These are phyloP conservation scores for Myxocyprinus asiaticus DNA, from an alignment of 2,113 vertebrate genomes.

Conservation along the genomic window DNA sequence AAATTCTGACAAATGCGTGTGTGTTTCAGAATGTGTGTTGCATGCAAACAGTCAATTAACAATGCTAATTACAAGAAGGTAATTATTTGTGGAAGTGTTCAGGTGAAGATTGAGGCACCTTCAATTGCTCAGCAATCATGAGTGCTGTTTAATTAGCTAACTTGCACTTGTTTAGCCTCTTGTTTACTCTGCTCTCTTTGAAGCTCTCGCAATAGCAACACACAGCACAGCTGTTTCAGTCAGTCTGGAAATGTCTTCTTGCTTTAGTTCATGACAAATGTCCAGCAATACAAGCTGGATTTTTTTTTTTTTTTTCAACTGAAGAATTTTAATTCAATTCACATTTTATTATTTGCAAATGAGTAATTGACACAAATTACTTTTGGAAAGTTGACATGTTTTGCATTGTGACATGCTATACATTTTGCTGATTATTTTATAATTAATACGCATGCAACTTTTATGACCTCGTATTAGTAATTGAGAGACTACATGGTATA, in stretches of 20 bases:
- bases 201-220: conserved; percentile 17
- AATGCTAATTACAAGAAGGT: conserved; percentile 66
- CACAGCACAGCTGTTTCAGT: conserved; percentile 29
- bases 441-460: neutral
- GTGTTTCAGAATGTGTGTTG: conserved; percentile 27
- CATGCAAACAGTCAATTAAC: conserved; percentile 47
- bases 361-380: neutral
- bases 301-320: neutral
- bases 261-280: neutral
- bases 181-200: conserved; percentile 68
- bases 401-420: neutral
- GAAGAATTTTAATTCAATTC: neutral
- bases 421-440: neutral
- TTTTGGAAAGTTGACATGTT: neutral
- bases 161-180: conserved; percentile 68
- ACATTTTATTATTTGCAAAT: neutral
- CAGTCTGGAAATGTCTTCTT: conserved; percentile 15
- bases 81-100: conserved; percentile 69
- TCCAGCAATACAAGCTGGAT: neutral
- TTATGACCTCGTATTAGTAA: neutral
- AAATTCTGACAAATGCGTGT: conserved; percentile 9
- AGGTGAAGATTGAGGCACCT: conserved; percentile 72
- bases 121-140: conserved; percentile 74
- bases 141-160: conserved; percentile 74
- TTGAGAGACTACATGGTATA: neutral